Percentiles rank a stretch among this genome's conserved stretches.
These are phyloP conservation scores for Mimas tiliae DNA, from an alignment of 2,888 invertebrate species.

Conservation along the genomic window DNA sequence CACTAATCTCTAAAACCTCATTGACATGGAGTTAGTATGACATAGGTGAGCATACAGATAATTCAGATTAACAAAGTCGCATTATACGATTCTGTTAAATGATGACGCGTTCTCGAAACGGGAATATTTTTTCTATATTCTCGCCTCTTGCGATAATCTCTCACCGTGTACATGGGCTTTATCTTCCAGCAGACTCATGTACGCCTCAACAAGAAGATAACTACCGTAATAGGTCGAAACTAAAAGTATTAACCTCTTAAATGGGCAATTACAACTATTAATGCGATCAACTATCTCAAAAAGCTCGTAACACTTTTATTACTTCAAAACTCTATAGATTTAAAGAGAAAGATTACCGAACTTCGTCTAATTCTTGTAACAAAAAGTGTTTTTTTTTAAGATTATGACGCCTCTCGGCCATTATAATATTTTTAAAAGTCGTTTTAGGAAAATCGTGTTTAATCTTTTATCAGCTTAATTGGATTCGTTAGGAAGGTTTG, in stretches of 20 bases:
- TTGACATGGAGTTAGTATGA: too few species aligned
- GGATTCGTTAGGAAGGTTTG: constrained; percentile 52
- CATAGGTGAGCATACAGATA: too few species aligned
- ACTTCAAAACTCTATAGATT: constrained; percentile 45
- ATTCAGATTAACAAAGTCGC: too few species aligned
- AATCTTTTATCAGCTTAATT: constrained; percentile 64
- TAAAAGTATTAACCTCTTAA: constrained; percentile 8
- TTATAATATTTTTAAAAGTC: constrained; percentile 44
- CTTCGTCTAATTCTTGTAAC: constrained; percentile 32
- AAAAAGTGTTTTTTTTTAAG: constrained; percentile 26
- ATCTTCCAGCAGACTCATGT: too few species aligned
- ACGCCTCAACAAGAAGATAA: not conserved
- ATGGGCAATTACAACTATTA: constrained; percentile 10
- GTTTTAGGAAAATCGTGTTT: constrained; percentile 55
- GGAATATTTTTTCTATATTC: too few species aligned
- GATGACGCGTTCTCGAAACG: too few species aligned
- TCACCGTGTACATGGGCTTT: too few species aligned
- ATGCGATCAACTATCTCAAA: constrained; percentile 23
- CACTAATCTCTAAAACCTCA: too few species aligned
- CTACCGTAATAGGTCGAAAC: constrained; percentile 8
- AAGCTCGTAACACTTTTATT: constrained; percentile 44
- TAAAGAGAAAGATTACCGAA: constrained; percentile 41
- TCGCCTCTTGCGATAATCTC: too few species aligned
- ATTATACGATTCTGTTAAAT: too few species aligned
- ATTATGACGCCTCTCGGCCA: constrained; percentile 28